Percentiles rank a stretch among this genome's conserved stretches.
These are phyloP conservation scores for Phalera bucephala DNA, from an alignment of 2,888 invertebrate species.

Conservation along the genomic window DNA sequence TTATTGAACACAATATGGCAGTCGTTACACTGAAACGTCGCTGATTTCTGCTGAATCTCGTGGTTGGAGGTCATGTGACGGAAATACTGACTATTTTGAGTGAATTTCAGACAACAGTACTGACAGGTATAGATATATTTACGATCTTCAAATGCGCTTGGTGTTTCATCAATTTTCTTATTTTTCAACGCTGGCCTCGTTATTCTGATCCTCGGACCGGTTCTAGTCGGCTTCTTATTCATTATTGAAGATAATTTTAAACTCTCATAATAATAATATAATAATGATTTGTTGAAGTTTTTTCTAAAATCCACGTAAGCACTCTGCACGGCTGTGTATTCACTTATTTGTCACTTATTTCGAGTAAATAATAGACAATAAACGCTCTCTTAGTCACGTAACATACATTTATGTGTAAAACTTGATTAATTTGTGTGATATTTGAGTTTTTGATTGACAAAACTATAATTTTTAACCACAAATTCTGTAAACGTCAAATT, in stretches of 20 bases:
- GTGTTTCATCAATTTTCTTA: conserved; percentile 46
- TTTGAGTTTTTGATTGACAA: not conserved
- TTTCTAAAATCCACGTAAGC: conserved; percentile 41
- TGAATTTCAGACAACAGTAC: conserved; percentile 68
- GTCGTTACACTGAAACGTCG: conserved; percentile 67
- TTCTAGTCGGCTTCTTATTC: conserved; percentile 67
- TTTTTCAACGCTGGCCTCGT: conserved; percentile 54
- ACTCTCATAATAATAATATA: conserved; percentile 5
- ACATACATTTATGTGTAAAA: too few species aligned
- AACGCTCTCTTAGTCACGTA: too few species aligned
- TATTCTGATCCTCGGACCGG: conserved; percentile 68
- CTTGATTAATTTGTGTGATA: not conserved
- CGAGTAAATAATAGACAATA: too few species aligned
- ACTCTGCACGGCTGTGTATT: conserved; percentile 7
- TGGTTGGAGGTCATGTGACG: conserved; percentile 76
- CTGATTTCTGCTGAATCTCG: conserved; percentile 60
- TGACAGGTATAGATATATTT: conserved; percentile 68
- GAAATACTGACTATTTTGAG: conserved; percentile 72
- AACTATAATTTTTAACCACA: not conserved
- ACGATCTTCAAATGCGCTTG: conserved; percentile 44
- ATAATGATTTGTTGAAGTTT: conserved; percentile 7
- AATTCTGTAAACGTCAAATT: conserved; percentile 1
- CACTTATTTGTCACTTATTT: not conserved
- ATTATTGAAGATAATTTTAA: conserved; percentile 45
- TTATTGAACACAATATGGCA: conserved; percentile 68